Evolutionary conservation across 2,113 vertebrate species (phyloP).

Genomic region (Egretta garzetta): DNA sequence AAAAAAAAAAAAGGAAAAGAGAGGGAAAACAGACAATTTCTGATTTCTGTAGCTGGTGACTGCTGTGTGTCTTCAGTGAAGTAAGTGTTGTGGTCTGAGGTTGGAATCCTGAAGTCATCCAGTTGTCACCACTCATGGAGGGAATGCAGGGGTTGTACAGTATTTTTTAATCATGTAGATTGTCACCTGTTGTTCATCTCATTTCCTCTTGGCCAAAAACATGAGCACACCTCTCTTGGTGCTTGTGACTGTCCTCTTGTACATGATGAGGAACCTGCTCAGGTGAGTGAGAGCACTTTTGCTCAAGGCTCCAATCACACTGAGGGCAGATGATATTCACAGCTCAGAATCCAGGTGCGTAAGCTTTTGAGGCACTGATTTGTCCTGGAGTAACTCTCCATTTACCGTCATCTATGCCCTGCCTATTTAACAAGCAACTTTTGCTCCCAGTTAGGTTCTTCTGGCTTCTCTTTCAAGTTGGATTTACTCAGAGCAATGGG

Average conservation of each 20-base stretch:
- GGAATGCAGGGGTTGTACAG: background rate
- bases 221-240: background rate
- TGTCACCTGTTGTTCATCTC: background rate
- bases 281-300: background rate
- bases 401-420: background rate
- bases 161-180: background rate
- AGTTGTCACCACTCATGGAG: background rate
- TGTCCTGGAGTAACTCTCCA: background rate
- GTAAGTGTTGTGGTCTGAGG: background rate
- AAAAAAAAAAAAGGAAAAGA: rapidly evolving
- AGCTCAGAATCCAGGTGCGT: background rate
- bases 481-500: background rate
- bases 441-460: background rate
- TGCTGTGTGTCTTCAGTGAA: background rate
- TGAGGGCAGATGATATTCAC: background rate
- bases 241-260: background rate
- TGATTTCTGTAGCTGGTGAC: background rate
- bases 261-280: background rate
- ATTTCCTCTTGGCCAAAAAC: background rate
- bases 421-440: background rate
- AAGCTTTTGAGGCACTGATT: background rate
- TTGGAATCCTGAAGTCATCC: background rate
- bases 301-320: background rate
- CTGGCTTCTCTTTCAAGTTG: background rate
- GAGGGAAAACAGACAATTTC: background rate